Evolutionary conservation across 2,113 vertebrate genomes (phyloP).

Genomic region (Nansenia antarctica): DNA sequence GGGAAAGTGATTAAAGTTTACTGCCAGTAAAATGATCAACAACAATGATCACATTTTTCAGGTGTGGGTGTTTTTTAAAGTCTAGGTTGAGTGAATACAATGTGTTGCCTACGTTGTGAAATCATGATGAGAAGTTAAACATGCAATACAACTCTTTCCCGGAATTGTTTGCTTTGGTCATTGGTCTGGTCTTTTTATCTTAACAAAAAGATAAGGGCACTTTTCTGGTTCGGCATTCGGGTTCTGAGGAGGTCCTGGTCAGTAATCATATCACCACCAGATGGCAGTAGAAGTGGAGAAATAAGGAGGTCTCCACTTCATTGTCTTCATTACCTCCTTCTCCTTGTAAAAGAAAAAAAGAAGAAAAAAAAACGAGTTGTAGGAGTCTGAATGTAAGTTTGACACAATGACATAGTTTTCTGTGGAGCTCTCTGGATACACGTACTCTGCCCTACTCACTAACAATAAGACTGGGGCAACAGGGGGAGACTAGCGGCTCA

Average conservation of each 20-base stretch:
- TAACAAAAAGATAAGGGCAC: no score
- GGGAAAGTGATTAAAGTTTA: constrained; percentile 40
- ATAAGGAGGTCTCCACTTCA: neutral
- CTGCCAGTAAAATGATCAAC: neutral
- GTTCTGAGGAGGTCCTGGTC: neutral
- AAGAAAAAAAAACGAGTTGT: constrained; percentile 7
- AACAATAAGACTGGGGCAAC: constrained; percentile 24
- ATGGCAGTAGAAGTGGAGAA: constrained; percentile 41
- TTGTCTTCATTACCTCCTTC: constrained; percentile 19
- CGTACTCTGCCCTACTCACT: neutral
- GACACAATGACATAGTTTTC: neutral
- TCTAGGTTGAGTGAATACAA: neutral
- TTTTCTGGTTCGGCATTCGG: no score
- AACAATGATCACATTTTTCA: neutral
- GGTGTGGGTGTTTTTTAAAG: neutral
- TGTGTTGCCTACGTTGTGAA: no score
- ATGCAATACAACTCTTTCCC: no score
- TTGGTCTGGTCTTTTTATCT: no score
- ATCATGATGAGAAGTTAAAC: no score
- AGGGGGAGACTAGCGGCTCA: constrained; percentile 25
- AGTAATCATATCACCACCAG: constrained; percentile 49
- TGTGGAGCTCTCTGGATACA: constrained; percentile 17
- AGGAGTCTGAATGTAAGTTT: neutral
- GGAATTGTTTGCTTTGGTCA: no score
- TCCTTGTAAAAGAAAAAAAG: neutral